Conservation (phyloP, 2,888 invertebrate genomes). For the Eupithecia dodoneata region DNA sequence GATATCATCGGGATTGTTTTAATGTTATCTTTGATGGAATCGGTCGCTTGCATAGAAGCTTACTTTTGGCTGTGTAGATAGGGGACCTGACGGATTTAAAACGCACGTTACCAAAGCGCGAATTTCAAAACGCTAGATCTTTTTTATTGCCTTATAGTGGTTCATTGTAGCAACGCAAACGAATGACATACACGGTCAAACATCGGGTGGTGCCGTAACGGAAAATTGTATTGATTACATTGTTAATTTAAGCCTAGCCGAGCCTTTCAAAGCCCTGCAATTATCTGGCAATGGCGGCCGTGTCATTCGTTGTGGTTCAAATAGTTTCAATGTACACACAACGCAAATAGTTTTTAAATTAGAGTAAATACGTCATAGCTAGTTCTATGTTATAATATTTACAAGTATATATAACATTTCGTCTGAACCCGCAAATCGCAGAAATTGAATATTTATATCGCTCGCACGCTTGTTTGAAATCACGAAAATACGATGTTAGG, state of each 20-base stretch:
- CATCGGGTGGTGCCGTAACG: constrained; percentile 10
- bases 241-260: constrained; percentile 19
- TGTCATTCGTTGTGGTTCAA: constrained; percentile 7
- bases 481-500: neutral
- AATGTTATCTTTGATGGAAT: no score
- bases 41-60: no score
- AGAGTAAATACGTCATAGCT: neutral
- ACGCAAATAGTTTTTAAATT: neutral
- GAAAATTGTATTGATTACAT: constrained; percentile 19
- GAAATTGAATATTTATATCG: no score
- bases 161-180: neutral
- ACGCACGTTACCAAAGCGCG: neutral
- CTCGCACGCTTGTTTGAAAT: no score
- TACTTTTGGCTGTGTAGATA: no score
- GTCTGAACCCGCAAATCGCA: no score
- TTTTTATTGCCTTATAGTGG: neutral
- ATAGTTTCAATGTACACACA: neutral
- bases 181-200: neutral
- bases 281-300: constrained; percentile 10
- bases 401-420: neutral
- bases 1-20: no score
- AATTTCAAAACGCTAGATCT: neutral
- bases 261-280: constrained; percentile 10
- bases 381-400: neutral
- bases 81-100: neutral